A percentile compares a stretch with the other conserved stretches of the same genome.
Conservation (phyloP, 53 echinoderm and acorn worm species). For the Patiria pectinifera region DNA sequence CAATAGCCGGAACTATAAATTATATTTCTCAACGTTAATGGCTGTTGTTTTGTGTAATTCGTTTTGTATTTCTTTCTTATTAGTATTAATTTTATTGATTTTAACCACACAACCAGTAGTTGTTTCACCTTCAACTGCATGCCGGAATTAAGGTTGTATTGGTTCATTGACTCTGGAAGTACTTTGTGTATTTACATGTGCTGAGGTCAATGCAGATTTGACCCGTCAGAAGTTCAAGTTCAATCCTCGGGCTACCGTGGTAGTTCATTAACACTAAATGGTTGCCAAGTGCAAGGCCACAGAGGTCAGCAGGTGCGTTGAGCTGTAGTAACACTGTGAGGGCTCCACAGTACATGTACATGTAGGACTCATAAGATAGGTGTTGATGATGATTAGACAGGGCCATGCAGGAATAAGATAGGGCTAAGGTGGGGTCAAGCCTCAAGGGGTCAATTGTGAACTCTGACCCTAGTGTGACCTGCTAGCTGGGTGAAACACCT, state of each 20-base stretch:
- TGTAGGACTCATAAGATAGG: neutral
- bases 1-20: neutral
- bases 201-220: constrained; percentile 42
- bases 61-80: neutral
- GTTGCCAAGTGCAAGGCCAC: constrained; percentile 55
- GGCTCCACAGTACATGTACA: too few relatives aligned
- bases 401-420: too few relatives aligned
- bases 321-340: too few relatives aligned
- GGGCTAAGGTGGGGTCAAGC: neutral
- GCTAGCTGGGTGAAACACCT: constrained; percentile 25
- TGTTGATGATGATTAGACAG: neutral
- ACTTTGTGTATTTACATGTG: constrained; percentile 28
- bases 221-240: constrained; percentile 60
- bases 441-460: neutral
- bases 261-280: constrained; percentile 2
- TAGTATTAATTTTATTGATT: neutral
- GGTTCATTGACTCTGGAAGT: constrained; percentile 44
- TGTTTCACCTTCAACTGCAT: constrained; percentile 15
- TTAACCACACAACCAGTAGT: neutral
- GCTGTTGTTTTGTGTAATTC: too few relatives aligned
- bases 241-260: constrained; percentile 7
- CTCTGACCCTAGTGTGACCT: constrained; percentile 10
- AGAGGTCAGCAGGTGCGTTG: neutral
- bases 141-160: neutral
- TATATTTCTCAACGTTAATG: neutral